phyloP scores from a whole-genome alignment of 1,140 invertebrate species.

The Papilio glaucus region DNA sequence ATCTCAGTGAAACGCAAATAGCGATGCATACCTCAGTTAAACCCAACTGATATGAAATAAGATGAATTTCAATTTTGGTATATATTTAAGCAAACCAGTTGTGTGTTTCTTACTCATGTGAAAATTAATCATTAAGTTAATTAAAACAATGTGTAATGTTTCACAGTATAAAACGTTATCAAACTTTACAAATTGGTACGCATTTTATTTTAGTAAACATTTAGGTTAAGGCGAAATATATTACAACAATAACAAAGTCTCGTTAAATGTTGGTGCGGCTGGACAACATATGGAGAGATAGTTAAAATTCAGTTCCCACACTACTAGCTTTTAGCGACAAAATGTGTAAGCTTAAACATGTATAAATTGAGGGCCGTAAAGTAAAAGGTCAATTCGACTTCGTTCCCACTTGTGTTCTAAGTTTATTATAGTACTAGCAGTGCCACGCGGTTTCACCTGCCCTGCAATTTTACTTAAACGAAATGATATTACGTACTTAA shows the following conservation, averaged over 20 bases:
- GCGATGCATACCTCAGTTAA: too few species aligned
- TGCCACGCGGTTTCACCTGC: too few species aligned
- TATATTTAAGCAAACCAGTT: too few species aligned
- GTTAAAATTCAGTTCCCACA: conserved; percentile 38
- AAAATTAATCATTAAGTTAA: too few species aligned
- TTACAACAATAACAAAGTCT: conserved; percentile 27
- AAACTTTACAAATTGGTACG: neutral
- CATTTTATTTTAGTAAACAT: conserved; percentile 17
- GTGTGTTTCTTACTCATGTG: too few species aligned
- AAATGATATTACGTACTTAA: too few species aligned
- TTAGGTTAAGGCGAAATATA: conserved; percentile 25
- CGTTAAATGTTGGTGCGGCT: conserved; percentile 10
- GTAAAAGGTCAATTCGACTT: conserved; percentile 29
- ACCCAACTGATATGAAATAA: too few species aligned
- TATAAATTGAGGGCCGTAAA: conserved; percentile 23
- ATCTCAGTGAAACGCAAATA: too few species aligned
- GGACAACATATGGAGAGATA: conserved; percentile 33
- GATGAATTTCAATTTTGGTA: too few species aligned
- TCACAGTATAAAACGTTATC: neutral
- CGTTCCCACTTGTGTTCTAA: conserved; percentile 17
- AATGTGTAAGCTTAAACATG: conserved; percentile 29
- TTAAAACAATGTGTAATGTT: neutral
- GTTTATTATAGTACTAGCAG: neutral
- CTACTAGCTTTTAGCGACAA: conserved; percentile 16
- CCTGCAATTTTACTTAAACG: too few species aligned